Base-by-base conservation (phyloP, 2,113 vertebrate species). In the Glaucidium brasilianum region DNA sequence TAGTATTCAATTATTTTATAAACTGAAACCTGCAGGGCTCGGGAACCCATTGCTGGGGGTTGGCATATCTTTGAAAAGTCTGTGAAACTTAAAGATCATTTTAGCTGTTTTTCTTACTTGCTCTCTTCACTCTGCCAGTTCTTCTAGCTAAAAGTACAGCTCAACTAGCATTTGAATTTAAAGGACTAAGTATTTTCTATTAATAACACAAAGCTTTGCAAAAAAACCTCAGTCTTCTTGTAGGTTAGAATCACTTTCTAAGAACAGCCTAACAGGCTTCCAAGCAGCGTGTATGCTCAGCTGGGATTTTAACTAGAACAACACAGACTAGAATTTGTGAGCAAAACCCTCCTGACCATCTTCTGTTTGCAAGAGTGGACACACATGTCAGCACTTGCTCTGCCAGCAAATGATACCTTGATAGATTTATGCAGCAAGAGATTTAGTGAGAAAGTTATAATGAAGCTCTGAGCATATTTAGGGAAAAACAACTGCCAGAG, bases 361-460 rank as follows among this genome's bases (percentile, higher is more conserved):
- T 53, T 68, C 49, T 59, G 71, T 62, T 76, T 85, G 94, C 62
- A 58, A 9, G 41, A 93, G 67, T 35, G 71, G 96, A 85, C 60
- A 32, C 32, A 10, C 3, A 20, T 76, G 77, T 81, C 94, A 87
- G 88, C 35, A 41, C 68, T 58, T 85, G 53, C 92, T 62, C 12
- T n/a, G 74, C 49, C 74, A 92, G 78, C 53, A 91, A 83, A 58
- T 32, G 50, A 58, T 55, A 85, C 88, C 74, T 94, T 69, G 62
- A 62, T 90, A 73, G 47, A 90, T 69, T 68, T 32, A 68, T 68
- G 60, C 52, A 75, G 73, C 83, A 71, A 68, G 77, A 94, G 64
- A 72, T 47, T 78, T 67, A 59, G 56, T 64, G 77, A 92, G 71
- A 91, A 95, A 96, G 81, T 92, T 88, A 45, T 76, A 93, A 96